Conservation (phyloP, 2,797 vertebrate species). For the Cephalopachus bancanus region DNA sequence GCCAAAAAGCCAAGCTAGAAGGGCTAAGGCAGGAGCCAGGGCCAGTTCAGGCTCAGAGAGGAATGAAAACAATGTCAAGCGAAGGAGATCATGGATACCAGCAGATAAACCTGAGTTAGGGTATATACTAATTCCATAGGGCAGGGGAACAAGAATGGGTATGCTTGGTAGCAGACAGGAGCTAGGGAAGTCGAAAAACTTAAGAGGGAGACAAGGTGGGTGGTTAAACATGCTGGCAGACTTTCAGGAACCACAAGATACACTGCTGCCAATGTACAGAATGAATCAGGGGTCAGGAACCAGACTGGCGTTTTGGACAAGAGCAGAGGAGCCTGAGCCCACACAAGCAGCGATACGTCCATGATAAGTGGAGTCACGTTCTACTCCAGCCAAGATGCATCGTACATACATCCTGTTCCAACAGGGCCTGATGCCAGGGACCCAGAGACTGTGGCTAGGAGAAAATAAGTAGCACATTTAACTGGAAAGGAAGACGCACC, state of each 20-base stretch:
- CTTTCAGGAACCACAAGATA: constrained; percentile 55
- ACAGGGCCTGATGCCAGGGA: neutral
- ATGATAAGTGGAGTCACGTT: neutral
- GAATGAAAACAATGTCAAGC: neutral
- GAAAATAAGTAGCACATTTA: neutral
- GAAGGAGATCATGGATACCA: neutral
- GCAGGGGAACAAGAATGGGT: neutral
- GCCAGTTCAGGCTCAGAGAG: neutral
- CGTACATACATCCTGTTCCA: neutral
- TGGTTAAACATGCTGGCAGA: constrained; percentile 58
- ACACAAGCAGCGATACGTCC: constrained; percentile 25
- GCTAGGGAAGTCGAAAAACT: neutral
- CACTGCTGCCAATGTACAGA: constrained; percentile 30
- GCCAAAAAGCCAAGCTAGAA: constrained; percentile 30
- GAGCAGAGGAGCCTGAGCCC: constrained; percentile 49
- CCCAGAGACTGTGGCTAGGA: neutral
- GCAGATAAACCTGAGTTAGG: neutral
- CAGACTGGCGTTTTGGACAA: constrained; percentile 45
- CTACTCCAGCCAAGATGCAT: neutral
- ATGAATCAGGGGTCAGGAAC: constrained; percentile 70
- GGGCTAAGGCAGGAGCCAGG: neutral
- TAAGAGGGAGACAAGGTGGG: constrained; percentile 71
- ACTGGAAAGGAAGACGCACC: neutral
- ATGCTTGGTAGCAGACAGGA: neutral
- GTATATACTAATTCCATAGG: neutral